These are phyloP conservation scores for Phytoseiulus persimilis DNA, from an alignment of 2,888 invertebrate species.

Conservation along the genomic window DNA sequence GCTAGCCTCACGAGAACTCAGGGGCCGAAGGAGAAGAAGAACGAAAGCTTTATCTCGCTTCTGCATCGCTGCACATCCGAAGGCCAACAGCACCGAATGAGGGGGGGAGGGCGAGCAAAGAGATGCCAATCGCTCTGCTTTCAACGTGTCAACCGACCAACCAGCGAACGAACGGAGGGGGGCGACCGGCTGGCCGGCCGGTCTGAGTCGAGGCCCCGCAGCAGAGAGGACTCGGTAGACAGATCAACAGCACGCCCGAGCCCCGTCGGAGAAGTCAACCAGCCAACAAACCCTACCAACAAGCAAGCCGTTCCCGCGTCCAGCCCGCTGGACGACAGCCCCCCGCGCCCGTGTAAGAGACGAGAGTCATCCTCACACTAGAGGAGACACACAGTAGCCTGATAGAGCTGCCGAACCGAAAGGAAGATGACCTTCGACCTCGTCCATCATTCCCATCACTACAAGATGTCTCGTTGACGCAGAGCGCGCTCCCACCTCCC, in stretches of 20 bases:
- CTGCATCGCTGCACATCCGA: background rate
- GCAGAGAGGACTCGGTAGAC: background rate
- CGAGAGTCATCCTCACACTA: background rate
- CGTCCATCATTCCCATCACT: background rate
- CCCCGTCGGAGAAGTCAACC: background rate
- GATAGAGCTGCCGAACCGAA: background rate
- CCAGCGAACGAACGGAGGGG: background rate
- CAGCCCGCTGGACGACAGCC: background rate
- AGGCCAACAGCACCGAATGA: background rate
- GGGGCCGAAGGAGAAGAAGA: background rate
- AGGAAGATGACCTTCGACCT: background rate
- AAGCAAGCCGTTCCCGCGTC: background rate
- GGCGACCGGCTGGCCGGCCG: too few relatives aligned
- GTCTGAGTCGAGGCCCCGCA: background rate
- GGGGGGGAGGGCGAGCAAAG: background rate
- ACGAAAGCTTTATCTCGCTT: constrained; percentile 5
- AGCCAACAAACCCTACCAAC: background rate
- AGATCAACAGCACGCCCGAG: background rate
- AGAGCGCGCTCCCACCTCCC: background rate
- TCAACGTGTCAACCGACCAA: background rate
- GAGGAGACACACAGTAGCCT: background rate
- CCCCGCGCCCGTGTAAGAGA: background rate
- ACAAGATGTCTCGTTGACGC: background rate
- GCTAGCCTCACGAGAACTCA: background rate
- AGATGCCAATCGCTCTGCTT: constrained; percentile 5